phyloP scores from a whole-genome alignment of 2,113 vertebrate genomes.

The Vicugna pacos region DNA sequence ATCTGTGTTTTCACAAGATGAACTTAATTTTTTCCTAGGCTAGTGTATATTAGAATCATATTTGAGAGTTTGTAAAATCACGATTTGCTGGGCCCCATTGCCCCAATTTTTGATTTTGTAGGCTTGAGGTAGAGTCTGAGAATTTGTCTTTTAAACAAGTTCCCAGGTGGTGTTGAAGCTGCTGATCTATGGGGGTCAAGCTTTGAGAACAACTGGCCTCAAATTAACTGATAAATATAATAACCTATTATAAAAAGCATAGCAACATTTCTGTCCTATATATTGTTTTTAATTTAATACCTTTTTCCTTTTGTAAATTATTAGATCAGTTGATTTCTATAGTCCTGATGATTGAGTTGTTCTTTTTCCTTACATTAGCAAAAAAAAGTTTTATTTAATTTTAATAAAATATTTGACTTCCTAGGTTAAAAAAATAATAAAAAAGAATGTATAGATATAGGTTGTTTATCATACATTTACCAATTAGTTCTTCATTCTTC shows the following conservation, averaged over 20 bases:
- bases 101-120: not conserved
- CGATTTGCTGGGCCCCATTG: not conserved
- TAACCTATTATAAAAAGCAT: not conserved
- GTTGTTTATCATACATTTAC: not conserved
- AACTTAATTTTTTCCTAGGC: not conserved
- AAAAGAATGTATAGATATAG: not conserved
- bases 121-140: not conserved
- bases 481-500: not conserved
- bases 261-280: not conserved
- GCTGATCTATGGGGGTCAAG: not conserved
- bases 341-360: not conserved
- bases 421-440: not conserved
- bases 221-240: not conserved
- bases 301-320: not conserved
- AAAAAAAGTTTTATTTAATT: not conserved
- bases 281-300: not conserved
- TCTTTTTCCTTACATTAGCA: not conserved
- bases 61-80: not conserved
- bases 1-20: not conserved
- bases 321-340: not conserved
- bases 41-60: not conserved
- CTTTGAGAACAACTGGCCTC: not conserved
- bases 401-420: not conserved
- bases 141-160: not conserved
- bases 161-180: not conserved